Conservation (phyloP, 1,140 invertebrate genomes). For the Leptinotarsa texana region DNA sequence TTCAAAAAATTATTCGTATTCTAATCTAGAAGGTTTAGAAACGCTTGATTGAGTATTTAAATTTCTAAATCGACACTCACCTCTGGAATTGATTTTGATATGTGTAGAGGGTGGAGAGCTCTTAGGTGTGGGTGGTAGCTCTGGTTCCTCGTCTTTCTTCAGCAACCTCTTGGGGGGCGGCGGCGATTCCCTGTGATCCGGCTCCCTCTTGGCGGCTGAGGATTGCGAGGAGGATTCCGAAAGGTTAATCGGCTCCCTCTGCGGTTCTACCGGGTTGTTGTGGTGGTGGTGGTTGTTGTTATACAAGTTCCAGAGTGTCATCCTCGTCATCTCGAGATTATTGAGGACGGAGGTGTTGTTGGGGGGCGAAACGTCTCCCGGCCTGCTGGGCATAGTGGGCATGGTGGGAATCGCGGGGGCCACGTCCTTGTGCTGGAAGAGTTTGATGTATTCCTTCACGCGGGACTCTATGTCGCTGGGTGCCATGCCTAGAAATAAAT, state of each 20-base stretch:
- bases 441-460: slow-evolving; percentile 78
- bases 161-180: slow-evolving; percentile 65
- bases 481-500: slow-evolving; percentile 53
- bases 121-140: neutral
- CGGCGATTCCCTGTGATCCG: slow-evolving; percentile 59
- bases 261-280: slow-evolving; percentile 56
- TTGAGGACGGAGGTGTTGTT: slow-evolving; percentile 62
- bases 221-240: slow-evolving; percentile 57
- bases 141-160: neutral
- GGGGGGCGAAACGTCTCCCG: slow-evolving; percentile 63
- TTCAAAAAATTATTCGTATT: no score
- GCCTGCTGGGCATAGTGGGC: slow-evolving; percentile 59
- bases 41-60: no score
- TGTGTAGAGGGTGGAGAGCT: slow-evolving; percentile 62
- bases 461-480: slow-evolving; percentile 72
- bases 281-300: slow-evolving; percentile 61
- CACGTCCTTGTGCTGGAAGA: slow-evolving; percentile 57
- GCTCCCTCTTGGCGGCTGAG: slow-evolving; percentile 64
- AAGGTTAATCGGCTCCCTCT: slow-evolving; percentile 65
- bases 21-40: no score
- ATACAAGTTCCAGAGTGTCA: slow-evolving; percentile 82
- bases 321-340: slow-evolving; percentile 72
- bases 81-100: slow-evolving; percentile 88
- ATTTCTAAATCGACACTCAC: slow-evolving; percentile 59
- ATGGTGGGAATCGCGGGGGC: slow-evolving; percentile 49